Conservation (phyloP, 2,888 invertebrate genomes). For the Harpagoxenus sublaevis region DNA sequence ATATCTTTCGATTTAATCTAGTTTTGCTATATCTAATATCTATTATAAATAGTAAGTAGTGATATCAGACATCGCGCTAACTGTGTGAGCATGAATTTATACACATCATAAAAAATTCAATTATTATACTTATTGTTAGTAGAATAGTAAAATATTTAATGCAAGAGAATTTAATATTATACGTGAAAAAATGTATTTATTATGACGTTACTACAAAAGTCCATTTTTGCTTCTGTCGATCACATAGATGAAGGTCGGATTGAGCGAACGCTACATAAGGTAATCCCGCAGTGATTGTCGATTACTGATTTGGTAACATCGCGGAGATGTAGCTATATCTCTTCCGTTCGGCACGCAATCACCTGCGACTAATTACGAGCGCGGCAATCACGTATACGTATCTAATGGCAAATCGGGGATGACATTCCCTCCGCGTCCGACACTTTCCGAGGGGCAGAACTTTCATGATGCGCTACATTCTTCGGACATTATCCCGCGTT, state of each 20-base stretch:
- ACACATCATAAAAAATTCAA: too few species aligned
- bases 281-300: conserved; percentile 28
- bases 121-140: too few species aligned
- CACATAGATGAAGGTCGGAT: neutral
- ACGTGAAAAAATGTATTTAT: too few species aligned
- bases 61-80: too few species aligned
- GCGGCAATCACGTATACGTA: conserved; percentile 22
- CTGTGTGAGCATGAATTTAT: too few species aligned
- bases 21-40: too few species aligned
- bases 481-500: conserved; percentile 78
- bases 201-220: neutral
- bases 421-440: conserved; percentile 19
- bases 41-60: too few species aligned
- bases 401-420: conserved; percentile 17
- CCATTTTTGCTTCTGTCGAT: conserved; percentile 14
- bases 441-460: conserved; percentile 64
- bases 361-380: conserved; percentile 32
- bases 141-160: too few species aligned
- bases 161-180: too few species aligned
- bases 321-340: neutral
- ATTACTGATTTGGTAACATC: conserved; percentile 36
- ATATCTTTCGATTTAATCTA: too few species aligned
- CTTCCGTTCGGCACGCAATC: conserved; percentile 4
- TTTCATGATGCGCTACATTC: conserved; percentile 82
- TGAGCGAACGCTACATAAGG: neutral